These are phyloP conservation scores for Tethea ocularis DNA, from an alignment of 2,888 invertebrate species.

Conservation along the genomic window DNA sequence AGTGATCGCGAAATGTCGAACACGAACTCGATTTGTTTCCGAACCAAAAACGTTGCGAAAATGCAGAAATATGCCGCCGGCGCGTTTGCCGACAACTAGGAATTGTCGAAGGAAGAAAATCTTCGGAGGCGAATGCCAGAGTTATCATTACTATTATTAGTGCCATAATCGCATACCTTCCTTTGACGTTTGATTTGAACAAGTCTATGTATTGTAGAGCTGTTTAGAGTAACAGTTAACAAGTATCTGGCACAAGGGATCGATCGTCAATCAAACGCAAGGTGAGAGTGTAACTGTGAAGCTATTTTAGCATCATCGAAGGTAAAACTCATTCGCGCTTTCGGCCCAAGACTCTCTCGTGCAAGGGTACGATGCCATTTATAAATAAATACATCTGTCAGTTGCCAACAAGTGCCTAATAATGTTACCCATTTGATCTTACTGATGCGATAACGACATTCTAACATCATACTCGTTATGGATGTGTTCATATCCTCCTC, in stretches of 20 bases:
- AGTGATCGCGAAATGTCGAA: conserved; percentile 81
- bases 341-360: conserved; percentile 79
- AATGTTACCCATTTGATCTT: conserved; percentile 54
- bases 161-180: conserved; percentile 50
- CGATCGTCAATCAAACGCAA: conserved; percentile 84
- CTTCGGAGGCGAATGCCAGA: conserved; percentile 41
- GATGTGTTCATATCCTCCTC: conserved; percentile 17
- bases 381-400: conserved; percentile 76
- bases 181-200: conserved; percentile 45
- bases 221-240: conserved; percentile 72
- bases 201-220: conserved; percentile 51
- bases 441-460: conserved; percentile 47
- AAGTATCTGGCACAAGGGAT: conserved; percentile 82
- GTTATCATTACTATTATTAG: no score
- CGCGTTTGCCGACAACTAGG: conserved; percentile 49
- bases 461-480: conserved; percentile 38
- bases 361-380: conserved; percentile 75
- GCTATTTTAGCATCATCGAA: conserved; percentile 83
- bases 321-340: conserved; percentile 82
- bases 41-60: conserved; percentile 69
- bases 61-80: conserved; percentile 66
- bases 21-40: conserved; percentile 80
- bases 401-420: conserved; percentile 66
- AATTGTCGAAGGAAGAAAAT: conserved; percentile 50
- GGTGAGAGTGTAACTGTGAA: conserved; percentile 79